phyloP scores from a whole-genome alignment of 1,140 invertebrate species.

The Nasonia longicornis region DNA sequence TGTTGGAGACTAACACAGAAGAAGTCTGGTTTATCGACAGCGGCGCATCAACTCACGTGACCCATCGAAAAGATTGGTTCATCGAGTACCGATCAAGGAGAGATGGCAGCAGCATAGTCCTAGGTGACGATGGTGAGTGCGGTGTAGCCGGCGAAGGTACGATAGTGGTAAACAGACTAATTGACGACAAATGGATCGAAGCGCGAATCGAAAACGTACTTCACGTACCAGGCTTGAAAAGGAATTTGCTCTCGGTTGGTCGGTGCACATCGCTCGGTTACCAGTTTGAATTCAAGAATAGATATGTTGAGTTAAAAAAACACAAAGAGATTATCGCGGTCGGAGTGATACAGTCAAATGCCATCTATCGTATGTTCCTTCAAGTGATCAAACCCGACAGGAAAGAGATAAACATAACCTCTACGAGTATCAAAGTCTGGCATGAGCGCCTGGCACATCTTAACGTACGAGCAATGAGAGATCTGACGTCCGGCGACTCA shows the following conservation, averaged over 20 bases:
- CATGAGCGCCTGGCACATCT: too few relatives aligned
- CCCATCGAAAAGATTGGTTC: slow-evolving; percentile 48
- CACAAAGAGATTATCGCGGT: slow-evolving; percentile 11
- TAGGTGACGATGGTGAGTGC: slow-evolving; percentile 43
- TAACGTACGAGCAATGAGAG: slow-evolving; percentile 36
- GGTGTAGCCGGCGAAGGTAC: slow-evolving; percentile 40
- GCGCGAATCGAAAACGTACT: slow-evolving; percentile 44
- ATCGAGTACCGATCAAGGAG: slow-evolving; percentile 32
- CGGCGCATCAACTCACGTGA: slow-evolving; percentile 46
- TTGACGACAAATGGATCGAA: slow-evolving; percentile 36
- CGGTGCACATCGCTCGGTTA: slow-evolving; percentile 18
- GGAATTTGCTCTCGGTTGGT: slow-evolving; percentile 50
- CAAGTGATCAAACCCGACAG: too few relatives aligned
- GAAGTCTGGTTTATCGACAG: slow-evolving; percentile 48
- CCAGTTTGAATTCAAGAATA: too few relatives aligned
- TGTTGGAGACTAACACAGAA: background rate
- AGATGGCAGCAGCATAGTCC: slow-evolving; percentile 40
- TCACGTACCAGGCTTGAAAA: slow-evolving; percentile 36
- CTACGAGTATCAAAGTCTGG: too few relatives aligned
- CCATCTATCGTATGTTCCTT: too few relatives aligned
- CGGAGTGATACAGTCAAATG: too few relatives aligned
- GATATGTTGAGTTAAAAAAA: slow-evolving; percentile 26
- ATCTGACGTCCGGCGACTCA: slow-evolving; percentile 20
- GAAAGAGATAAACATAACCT: too few relatives aligned
- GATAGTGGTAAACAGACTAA: slow-evolving; percentile 39